Evolutionary conservation across 2,888 invertebrate genomes (phyloP).

Genomic region (Pardosa pseudoannulata): DNA sequence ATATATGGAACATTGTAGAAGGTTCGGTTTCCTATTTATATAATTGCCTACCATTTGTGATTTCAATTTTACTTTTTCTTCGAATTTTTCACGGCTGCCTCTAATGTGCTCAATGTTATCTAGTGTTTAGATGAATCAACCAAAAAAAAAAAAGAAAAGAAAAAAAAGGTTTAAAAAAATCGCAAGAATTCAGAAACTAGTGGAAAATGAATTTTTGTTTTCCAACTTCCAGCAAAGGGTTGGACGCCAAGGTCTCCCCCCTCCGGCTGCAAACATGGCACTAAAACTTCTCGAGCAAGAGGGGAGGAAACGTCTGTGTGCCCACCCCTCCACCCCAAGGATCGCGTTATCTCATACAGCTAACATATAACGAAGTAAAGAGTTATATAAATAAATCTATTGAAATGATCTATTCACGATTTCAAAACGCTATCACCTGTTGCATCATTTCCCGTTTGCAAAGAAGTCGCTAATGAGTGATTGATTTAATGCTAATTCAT

Average conservation of each 20-base stretch:
- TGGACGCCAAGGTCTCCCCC: no score
- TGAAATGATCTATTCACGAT: neutral
- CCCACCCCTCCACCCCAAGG: no score
- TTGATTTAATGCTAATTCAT: slow-evolving; percentile 60
- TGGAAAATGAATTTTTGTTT: neutral
- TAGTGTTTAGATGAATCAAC: slow-evolving; percentile 34
- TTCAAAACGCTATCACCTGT: slow-evolving; percentile 27
- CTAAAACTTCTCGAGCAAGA: no score
- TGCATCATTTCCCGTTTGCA: slow-evolving; percentile 41
- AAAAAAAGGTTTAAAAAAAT: no score
- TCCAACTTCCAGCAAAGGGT: neutral
- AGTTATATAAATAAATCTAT: neutral
- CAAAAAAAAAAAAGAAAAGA: neutral
- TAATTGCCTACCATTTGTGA: slow-evolving; percentile 19
- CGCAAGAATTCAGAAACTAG: no score
- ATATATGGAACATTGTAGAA: slow-evolving; percentile 35
- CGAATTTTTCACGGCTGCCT: slow-evolving; percentile 44
- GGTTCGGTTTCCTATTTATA: slow-evolving; percentile 44
- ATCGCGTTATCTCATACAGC: no score
- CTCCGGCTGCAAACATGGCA: no score
- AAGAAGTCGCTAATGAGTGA: slow-evolving; percentile 31
- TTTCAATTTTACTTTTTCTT: slow-evolving; percentile 22
- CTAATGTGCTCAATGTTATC: slow-evolving; percentile 65
- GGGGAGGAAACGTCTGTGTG: no score
- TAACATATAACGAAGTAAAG: no score